Base-by-base conservation (phyloP, 2,797 vertebrate genomes). In the Ceyx erithaca region DNA sequence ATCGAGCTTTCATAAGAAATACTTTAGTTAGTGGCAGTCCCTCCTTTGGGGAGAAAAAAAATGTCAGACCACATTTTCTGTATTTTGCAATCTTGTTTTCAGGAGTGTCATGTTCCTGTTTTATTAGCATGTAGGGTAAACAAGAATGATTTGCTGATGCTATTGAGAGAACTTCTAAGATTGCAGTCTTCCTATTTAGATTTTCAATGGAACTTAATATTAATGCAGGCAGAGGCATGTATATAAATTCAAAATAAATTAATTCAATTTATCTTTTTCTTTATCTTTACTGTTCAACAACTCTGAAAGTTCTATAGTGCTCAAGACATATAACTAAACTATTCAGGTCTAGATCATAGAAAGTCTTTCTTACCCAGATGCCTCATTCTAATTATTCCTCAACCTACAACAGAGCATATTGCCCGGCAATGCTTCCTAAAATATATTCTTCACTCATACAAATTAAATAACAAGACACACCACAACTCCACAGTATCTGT, bases 51-150 rank as follows among this genome's bases (percentile, higher is more conserved):
- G 97, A 98, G 98, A 96, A 96, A 96, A 97, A 97, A 98, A 97
- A 98, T 98, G 98, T 98, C 98, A 98, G 97, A 98, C 95, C 92
- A 97, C 96, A 98, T 99, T 98, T 98, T 98, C 93, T 97, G 87
- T 94, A 95, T 97, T 96, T 97, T 97, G 92, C 93, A 96, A 96
- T 96, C 94, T 97, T 97, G 95, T 96, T 96, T 97, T 98, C 97
- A 96, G 97, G 97, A 98, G 98, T 97, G 84, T 93, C 95, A 97
- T 95, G 85, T 96, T 97, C 80, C 92, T 95, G 87, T 90, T 96
- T 96, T 96, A 96, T 97, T 97, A 97, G 95, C 87, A 95, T 97
- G 96, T 97, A 95, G 96, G 97, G 95, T 98, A 98, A 98, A 98
- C 94, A 95, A 97, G 95, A 97, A 95, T 96, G 95, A 96, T 97